phyloP scores from a whole-genome alignment of 1,140 invertebrate genomes.

The Bombus pascuorum region DNA sequence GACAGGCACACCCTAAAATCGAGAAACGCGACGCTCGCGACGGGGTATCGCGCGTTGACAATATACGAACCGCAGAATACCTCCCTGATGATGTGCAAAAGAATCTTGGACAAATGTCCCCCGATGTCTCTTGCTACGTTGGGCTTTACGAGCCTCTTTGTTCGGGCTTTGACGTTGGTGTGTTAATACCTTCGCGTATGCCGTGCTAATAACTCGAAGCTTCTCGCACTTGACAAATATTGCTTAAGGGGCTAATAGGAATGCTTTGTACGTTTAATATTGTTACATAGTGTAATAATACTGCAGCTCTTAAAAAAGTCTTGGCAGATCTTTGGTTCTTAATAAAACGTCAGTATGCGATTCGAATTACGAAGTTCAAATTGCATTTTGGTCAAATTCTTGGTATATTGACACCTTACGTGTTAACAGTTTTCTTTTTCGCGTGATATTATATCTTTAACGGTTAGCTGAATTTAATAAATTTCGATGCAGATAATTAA shows the following conservation, averaged over 20 bases:
- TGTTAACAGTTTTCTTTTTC: too few species aligned
- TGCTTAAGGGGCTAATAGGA: background rate
- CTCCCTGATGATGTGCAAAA: constrained; percentile 27
- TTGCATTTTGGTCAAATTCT: too few species aligned
- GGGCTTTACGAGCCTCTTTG: background rate
- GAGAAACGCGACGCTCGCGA: constrained; percentile 40
- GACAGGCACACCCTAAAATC: constrained; percentile 72
- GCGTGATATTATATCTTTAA: too few species aligned
- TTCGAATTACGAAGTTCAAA: too few species aligned
- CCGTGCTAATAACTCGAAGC: background rate
- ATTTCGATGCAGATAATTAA: too few species aligned
- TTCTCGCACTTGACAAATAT: background rate
- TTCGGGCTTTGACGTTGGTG: background rate
- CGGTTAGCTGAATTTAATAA: too few species aligned
- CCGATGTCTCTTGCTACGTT: background rate
- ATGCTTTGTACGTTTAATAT: background rate
- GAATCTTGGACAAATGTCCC: constrained; percentile 34
- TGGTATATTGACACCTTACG: too few species aligned
- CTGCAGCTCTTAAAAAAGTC: too few species aligned
- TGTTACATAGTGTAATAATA: too few species aligned
- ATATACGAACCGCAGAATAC: constrained; percentile 22
- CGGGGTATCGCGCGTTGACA: constrained; percentile 26
- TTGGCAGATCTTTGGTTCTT: too few species aligned
- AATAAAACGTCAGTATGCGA: too few species aligned
- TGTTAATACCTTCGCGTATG: background rate